Evolutionary conservation across 2,113 vertebrate species (phyloP), one percentile per base, ranked within the genome.

Genomic region (Zapornia atra): DNA sequence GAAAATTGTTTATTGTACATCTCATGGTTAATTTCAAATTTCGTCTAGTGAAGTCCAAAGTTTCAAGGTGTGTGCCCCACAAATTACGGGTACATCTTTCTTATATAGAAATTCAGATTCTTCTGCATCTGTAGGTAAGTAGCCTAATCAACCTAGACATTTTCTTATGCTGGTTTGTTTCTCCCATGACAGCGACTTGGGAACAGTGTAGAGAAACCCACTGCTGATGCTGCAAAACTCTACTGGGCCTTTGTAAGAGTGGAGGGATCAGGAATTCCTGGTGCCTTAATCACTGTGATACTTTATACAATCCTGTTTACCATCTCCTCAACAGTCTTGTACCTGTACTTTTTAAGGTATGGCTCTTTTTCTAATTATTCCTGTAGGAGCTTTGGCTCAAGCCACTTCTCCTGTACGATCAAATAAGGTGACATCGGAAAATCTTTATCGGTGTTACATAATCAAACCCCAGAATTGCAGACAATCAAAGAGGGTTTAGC

Each of bases 221-320:
- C 98, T 66, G 99, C 98, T 19, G 99, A 99, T 29, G 99, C 98
- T 54, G 98, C 99, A 36, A 99, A 99, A 81, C 98, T 99, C 42
- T 99, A 99, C 95, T 99, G 99, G 99, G 97, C 98, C 73, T 99
- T 99, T 89, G 88, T 98, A 76, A 97, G 98, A 92, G 97, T 82
- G 19, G 97, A 98, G 31, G 97, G 98, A 78, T 98, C 99, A 2
- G 99, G 98, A 26, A 82, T 98, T 68, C 97, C 98, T 6, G 99
- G 99, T 31, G 95, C 97, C 75, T 51, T 99, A 91, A 98, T 99
- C 97, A 99, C 99, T 0, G 51, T 98, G 60, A 96, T 99, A 50
- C 97, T 99, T 61, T 99, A 99, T 17, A 51, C 46, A 13, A 95
- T 99, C 44, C 93, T 99, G 48, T 97, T 98, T 94, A 94, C 99